A percentile compares a stretch with the other conserved stretches of the same genome.
Conservation (phyloP, 1,140 invertebrate genomes). For the Lasioglossum baleicum region DNA sequence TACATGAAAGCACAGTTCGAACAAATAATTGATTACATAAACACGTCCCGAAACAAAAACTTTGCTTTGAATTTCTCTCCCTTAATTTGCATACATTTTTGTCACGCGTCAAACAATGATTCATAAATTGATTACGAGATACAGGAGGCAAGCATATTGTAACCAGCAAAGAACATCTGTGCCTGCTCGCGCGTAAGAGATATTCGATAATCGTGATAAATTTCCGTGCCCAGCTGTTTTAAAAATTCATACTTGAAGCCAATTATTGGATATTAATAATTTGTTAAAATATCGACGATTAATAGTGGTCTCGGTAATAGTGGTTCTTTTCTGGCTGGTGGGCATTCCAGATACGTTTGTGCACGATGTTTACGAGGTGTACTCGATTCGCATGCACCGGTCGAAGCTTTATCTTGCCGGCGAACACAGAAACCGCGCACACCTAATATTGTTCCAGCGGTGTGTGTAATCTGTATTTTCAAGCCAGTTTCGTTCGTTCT, state of each 20-base stretch:
- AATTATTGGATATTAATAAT: not conserved
- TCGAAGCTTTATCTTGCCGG: not conserved
- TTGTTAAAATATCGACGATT: not conserved
- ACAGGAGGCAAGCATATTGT: no score
- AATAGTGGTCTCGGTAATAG: not conserved
- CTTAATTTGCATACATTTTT: no score
- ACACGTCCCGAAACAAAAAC: no score
- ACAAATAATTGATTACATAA: no score
- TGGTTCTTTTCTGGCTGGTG: not conserved
- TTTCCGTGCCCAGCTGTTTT: not conserved
- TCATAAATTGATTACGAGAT: no score
- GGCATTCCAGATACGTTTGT: not conserved
- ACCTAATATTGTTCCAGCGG: slow-evolving; percentile 11
- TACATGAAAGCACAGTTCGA: no score
- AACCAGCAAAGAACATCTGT: no score
- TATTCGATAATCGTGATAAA: not conserved
- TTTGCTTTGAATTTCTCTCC: no score
- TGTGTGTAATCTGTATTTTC: slow-evolving; percentile 20
- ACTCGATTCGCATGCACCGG: not conserved
- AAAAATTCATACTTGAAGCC: not conserved
- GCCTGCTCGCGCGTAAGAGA: no score
- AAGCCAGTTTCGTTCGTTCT: not conserved
- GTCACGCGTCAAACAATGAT: no score
- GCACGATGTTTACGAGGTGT: not conserved
- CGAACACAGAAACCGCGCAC: not conserved